Percentiles rank a stretch among this genome's conserved stretches.
These are phyloP conservation scores for Aphis gossypii DNA, from an alignment of 1,140 invertebrate species.

Conservation along the genomic window DNA sequence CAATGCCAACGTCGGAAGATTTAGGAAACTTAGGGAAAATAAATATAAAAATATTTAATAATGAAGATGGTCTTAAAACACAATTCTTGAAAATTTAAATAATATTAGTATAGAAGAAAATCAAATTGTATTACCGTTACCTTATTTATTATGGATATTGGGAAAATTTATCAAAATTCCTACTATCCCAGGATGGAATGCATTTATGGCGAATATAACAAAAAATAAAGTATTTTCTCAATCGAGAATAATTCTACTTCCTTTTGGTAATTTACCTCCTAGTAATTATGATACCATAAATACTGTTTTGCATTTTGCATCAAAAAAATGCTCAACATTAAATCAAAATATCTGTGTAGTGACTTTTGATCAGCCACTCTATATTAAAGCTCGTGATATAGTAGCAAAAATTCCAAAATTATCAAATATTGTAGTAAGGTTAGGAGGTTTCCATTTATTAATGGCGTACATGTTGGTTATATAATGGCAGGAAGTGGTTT, in stretches of 20 bases:
- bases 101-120: background rate
- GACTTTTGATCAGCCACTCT: constrained; percentile 62
- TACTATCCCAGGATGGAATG: constrained; percentile 36
- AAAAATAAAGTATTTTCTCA: constrained; percentile 13
- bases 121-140: background rate
- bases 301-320: constrained; percentile 5
- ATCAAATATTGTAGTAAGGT: constrained; percentile 17
- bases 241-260: constrained; percentile 36
- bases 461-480: constrained; percentile 28
- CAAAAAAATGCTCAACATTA: constrained; percentile 35
- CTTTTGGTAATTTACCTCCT: constrained; percentile 50
- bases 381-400: constrained; percentile 62
- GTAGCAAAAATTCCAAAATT: background rate
- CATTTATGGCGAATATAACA: constrained; percentile 49
- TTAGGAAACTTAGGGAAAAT: constrained; percentile 60
- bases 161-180: constrained; percentile 18
- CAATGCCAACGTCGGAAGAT: background rate
- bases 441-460: constrained; percentile 29
- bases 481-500: constrained; percentile 60
- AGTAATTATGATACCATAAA: constrained; percentile 46
- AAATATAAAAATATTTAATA: background rate
- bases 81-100: background rate
- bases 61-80: background rate
- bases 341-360: constrained; percentile 62
- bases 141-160: constrained; percentile 22